A percentile compares a stretch with the other conserved stretches of the same genome.
These are phyloP conservation scores for Ruditapes philippinarum DNA, from an alignment of 1,140 invertebrate genomes.

Conservation along the genomic window DNA sequence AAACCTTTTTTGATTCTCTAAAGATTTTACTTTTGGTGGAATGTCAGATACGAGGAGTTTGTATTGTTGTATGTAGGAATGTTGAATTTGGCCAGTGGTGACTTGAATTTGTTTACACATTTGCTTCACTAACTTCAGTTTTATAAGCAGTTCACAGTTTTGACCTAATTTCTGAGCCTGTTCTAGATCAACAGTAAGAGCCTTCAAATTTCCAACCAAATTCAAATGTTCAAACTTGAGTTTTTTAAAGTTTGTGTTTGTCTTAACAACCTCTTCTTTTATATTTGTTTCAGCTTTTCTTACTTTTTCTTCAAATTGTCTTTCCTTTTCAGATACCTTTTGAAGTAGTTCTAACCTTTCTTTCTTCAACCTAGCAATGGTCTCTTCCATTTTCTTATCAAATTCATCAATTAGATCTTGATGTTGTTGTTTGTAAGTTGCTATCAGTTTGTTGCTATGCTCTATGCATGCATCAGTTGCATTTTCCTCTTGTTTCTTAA, in stretches of 20 bases:
- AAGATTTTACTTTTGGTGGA: neutral
- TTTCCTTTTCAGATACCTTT: neutral
- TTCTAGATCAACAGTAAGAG: neutral
- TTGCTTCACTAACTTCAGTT: neutral
- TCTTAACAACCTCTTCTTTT: neutral
- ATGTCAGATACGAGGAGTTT: neutral
- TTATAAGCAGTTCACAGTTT: neutral
- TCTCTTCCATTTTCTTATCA: slow-evolving; percentile 7
- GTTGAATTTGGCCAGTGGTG: neutral
- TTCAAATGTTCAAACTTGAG: neutral
- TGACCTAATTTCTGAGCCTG: neutral
- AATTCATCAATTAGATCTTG: neutral
- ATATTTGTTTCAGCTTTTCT: neutral
- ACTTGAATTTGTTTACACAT: neutral
- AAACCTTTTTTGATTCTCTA: neutral
- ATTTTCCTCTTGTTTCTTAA: neutral
- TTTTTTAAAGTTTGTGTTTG: neutral
- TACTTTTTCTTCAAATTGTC: neutral
- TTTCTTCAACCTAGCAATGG: neutral
- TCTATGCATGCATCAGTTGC: neutral
- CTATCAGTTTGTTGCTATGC: neutral
- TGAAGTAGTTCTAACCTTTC: neutral
- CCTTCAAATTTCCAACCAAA: neutral
- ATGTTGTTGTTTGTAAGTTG: neutral
- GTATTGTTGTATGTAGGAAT: neutral